These are phyloP conservation scores for Laticauda colubrina DNA, from an alignment of 2,113 vertebrate genomes.

Conservation along the genomic window DNA sequence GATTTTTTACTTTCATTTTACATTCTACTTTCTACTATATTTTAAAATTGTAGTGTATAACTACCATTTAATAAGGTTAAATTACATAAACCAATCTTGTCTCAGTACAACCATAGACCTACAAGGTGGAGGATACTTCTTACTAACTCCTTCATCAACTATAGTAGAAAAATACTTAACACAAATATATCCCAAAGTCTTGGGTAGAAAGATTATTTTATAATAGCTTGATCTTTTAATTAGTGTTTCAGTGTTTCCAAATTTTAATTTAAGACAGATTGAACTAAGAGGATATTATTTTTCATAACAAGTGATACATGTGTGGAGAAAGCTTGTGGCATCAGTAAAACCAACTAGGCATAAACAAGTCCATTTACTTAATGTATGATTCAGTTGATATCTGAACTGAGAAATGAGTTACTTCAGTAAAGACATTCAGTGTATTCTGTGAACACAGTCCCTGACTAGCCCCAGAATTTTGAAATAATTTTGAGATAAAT, in stretches of 20 bases:
- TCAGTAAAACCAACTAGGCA: background rate
- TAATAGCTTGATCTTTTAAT: background rate
- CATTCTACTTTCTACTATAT: background rate
- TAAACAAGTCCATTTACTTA: background rate
- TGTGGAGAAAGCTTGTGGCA: background rate
- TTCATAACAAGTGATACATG: background rate
- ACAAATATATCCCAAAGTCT: background rate
- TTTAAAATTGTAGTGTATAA: background rate
- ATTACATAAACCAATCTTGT: background rate
- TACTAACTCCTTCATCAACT: background rate
- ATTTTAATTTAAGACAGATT: background rate
- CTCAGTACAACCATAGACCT: background rate
- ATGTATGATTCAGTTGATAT: background rate
- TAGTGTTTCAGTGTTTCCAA: background rate
- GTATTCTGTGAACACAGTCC: background rate
- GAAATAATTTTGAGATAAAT: background rate
- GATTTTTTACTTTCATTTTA: background rate
- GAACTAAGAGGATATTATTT: background rate
- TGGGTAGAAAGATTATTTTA: background rate
- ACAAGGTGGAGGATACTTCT: background rate
- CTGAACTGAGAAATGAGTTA: background rate
- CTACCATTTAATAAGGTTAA: background rate
- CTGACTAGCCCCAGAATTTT: background rate
- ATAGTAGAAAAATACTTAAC: background rate
- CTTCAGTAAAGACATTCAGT: background rate